phyloP scores from a whole-genome alignment of 2,797 vertebrate species.

The Falco berigora region DNA sequence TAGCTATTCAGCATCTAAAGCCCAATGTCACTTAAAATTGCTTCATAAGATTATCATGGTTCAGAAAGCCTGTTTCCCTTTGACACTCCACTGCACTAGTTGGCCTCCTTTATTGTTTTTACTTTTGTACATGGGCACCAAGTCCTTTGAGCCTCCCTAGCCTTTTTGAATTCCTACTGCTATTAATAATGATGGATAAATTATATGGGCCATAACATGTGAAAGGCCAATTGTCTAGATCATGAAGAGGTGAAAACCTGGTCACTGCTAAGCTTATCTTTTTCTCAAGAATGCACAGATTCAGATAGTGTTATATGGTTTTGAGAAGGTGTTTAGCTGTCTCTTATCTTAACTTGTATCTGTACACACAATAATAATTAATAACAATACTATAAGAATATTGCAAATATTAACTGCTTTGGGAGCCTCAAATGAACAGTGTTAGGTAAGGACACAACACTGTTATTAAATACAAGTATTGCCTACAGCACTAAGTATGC shows the following conservation, averaged over 20 bases:
- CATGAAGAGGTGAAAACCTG: neutral
- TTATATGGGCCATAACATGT: neutral
- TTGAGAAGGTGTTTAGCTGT: neutral
- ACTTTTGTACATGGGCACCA: neutral
- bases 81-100: neutral
- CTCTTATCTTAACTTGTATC: neutral
- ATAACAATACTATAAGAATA: neutral
- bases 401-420: neutral
- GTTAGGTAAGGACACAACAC: neutral
- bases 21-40: neutral
- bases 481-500: neutral
- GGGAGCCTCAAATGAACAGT: neutral
- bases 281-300: neutral
- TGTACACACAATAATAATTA: neutral
- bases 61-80: neutral
- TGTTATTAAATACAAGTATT: neutral
- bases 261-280: neutral
- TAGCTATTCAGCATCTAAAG: neutral
- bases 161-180: neutral
- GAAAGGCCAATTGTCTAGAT: neutral
- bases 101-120: neutral
- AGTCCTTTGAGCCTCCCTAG: neutral
- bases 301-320: neutral
- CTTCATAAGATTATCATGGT: neutral
- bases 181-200: neutral